Conservation (phyloP, 2,888 invertebrate genomes). For the Acholoe squamosa region DNA sequence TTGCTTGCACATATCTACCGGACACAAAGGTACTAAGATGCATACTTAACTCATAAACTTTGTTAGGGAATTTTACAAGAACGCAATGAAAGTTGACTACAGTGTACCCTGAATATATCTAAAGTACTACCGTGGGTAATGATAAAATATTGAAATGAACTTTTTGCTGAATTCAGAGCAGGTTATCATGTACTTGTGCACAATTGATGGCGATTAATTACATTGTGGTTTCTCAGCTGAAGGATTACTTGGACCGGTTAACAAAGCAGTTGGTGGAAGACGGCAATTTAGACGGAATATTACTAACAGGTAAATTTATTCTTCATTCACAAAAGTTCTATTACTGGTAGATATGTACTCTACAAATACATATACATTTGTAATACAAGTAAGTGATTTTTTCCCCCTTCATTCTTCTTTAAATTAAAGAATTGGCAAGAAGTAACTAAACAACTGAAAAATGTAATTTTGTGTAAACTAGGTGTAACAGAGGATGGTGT, state of each 20-base stretch:
- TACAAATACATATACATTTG: not conserved
- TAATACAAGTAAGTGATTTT: not conserved
- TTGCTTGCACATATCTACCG: slow-evolving; percentile 84
- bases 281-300: slow-evolving; percentile 92
- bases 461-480: slow-evolving; percentile 67
- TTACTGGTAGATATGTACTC: not conserved
- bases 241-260: slow-evolving; percentile 90
- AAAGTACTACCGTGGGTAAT: too few relatives aligned
- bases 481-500: slow-evolving; percentile 84
- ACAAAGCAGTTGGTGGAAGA: slow-evolving; percentile 88
- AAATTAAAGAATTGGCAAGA: too few relatives aligned
- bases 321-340: not conserved
- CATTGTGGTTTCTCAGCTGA: slow-evolving; percentile 84
- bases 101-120: too few relatives aligned
- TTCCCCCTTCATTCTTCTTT: not conserved
- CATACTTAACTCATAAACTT: too few relatives aligned
- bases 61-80: too few relatives aligned
- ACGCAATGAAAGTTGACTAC: too few relatives aligned
- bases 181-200: too few relatives aligned
- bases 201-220: too few relatives aligned
- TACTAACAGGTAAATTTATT: slow-evolving; percentile 87
- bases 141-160: too few relatives aligned
- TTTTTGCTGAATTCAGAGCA: too few relatives aligned
- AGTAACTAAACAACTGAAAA: too few relatives aligned
- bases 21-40: slow-evolving; percentile 85